Conservation (phyloP, 1,140 invertebrate genomes). For the Dendrolimus kikuchii region DNA sequence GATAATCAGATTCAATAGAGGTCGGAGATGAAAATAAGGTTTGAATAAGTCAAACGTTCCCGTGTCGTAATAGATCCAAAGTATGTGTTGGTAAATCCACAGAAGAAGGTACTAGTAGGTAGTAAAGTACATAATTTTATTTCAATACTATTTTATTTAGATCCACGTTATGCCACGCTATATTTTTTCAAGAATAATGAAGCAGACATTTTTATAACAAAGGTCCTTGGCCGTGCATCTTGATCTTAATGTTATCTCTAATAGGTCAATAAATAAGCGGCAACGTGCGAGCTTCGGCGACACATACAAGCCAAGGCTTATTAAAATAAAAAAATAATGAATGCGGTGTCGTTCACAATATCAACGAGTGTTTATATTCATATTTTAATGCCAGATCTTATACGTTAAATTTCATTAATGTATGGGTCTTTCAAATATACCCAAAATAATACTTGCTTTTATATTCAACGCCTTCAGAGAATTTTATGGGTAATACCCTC, state of each 20-base stretch:
- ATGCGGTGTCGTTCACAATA: slow-evolving; percentile 49
- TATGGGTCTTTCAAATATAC: no score
- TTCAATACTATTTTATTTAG: neutral
- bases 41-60: no score
- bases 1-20: no score
- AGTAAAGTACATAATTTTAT: neutral
- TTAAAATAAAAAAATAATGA: slow-evolving; percentile 59
- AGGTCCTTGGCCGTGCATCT: slow-evolving; percentile 71
- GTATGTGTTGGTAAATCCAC: no score
- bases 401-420: slow-evolving; percentile 16
- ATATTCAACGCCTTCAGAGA: no score
- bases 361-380: slow-evolving; percentile 35
- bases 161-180: slow-evolving; percentile 41
- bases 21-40: no score
- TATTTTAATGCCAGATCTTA: slow-evolving; percentile 26
- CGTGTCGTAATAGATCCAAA: no score
- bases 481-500: no score
- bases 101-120: no score
- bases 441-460: no score
- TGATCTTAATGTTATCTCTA: slow-evolving; percentile 72
- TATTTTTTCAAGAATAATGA: slow-evolving; percentile 69
- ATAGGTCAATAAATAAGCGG: slow-evolving; percentile 71
- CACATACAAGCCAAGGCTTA: slow-evolving; percentile 55
- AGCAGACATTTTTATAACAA: slow-evolving; percentile 71
- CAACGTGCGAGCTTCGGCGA: slow-evolving; percentile 69